Conservation (phyloP, 2,888 invertebrate genomes). For the Podabrus alpinus region DNA sequence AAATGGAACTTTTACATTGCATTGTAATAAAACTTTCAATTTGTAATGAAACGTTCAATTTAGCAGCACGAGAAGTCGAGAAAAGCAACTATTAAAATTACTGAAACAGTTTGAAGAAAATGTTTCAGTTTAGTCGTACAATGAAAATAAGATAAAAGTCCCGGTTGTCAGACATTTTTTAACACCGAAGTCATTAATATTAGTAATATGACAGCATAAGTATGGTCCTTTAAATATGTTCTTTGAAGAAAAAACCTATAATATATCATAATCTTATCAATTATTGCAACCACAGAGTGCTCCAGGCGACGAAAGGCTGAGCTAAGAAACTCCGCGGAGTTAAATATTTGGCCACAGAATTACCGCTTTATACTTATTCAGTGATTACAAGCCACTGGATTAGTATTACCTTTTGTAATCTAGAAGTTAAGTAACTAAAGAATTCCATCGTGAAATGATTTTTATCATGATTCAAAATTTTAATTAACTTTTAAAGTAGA, state of each 20-base stretch:
- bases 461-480: background rate
- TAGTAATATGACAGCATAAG: background rate
- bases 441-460: background rate
- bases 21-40: background rate
- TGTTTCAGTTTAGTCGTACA: background rate
- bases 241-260: too few relatives aligned
- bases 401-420: background rate
- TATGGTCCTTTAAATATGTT: background rate
- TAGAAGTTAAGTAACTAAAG: background rate
- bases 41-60: too few relatives aligned
- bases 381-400: background rate
- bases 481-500: background rate
- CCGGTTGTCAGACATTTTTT: background rate
- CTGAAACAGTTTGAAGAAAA: background rate
- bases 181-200: background rate
- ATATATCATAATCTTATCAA: background rate
- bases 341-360: background rate
- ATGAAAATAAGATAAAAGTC: background rate
- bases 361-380: background rate
- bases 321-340: background rate
- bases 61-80: background rate
- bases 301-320: background rate
- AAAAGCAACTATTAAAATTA: background rate
- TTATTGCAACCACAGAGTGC: background rate
- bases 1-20: background rate